A percentile compares a stretch with the other conserved stretches of the same genome.
Evolutionary conservation across 2,113 vertebrate species (phyloP).

Genomic region (Nibea coibor): DNA sequence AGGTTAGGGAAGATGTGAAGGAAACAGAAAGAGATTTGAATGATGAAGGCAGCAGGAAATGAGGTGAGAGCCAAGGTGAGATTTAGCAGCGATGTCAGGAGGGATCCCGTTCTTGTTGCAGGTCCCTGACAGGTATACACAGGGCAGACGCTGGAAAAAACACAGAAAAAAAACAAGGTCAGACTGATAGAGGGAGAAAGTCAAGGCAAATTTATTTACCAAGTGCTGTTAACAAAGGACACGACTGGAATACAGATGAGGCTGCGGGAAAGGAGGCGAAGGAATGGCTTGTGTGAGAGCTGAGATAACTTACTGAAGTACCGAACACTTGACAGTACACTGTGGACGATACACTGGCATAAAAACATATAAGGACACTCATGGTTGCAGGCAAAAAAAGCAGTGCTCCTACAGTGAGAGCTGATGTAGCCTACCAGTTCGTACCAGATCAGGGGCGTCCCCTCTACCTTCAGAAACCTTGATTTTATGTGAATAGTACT

Average conservation of each 20-base stretch:
- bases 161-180: neutral
- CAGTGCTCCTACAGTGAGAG: too few relatives aligned
- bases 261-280: neutral
- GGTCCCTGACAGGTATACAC: neutral
- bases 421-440: too few relatives aligned
- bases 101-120: neutral
- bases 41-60: slow-evolving; percentile 21
- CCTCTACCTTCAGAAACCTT: too few relatives aligned
- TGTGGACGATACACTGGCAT: neutral
- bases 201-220: neutral
- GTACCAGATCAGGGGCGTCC: too few relatives aligned
- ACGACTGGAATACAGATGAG: slow-evolving; percentile 18
- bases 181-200: neutral
- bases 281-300: neutral
- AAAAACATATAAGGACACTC: too few relatives aligned
- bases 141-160: neutral
- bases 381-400: too few relatives aligned
- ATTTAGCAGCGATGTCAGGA: neutral
- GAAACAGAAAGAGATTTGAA: neutral
- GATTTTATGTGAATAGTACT: too few relatives aligned
- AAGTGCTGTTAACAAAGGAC: neutral
- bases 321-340: neutral
- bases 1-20: neutral
- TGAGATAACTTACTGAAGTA: neutral
- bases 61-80: neutral